Percentiles rank a stretch among this genome's conserved stretches.
phyloP scores from a whole-genome alignment of 2,888 invertebrate species.

The Caenorhabditis sp. region DNA sequence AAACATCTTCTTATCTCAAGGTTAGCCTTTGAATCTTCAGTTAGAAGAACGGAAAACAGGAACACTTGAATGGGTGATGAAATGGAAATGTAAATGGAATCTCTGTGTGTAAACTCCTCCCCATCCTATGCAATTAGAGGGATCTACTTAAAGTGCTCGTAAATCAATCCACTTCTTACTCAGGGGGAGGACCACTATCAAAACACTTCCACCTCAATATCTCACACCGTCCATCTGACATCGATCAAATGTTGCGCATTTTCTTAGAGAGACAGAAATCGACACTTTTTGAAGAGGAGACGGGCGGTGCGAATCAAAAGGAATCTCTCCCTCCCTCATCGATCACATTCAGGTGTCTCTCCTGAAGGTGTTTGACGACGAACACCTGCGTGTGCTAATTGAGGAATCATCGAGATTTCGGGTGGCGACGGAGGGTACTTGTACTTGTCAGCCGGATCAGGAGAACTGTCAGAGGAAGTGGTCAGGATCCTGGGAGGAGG shows the following conservation, averaged over 20 bases:
- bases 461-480: background rate
- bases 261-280: background rate
- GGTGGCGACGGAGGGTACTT: background rate
- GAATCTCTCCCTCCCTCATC: slow-evolving; percentile 13
- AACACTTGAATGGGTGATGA: slow-evolving; percentile 47
- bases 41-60: slow-evolving; percentile 15
- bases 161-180: slow-evolving; percentile 35
- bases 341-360: slow-evolving; percentile 57
- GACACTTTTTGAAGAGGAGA: slow-evolving; percentile 11
- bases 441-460: slow-evolving; percentile 24
- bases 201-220: slow-evolving; percentile 36
- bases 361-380: slow-evolving; percentile 13
- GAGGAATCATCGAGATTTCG: slow-evolving; percentile 12
- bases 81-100: slow-evolving; percentile 44
- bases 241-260: slow-evolving; percentile 56
- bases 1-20: slow-evolving; percentile 28
- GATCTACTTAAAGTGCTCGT: slow-evolving; percentile 16
- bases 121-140: slow-evolving; percentile 38
- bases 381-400: slow-evolving; percentile 50
- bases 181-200: slow-evolving; percentile 34
- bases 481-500: slow-evolving; percentile 1
- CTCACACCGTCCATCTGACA: slow-evolving; percentile 1
- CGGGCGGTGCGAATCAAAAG: slow-evolving; percentile 6
- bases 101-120: slow-evolving; percentile 40
- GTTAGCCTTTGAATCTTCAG: slow-evolving; percentile 17